Conservation (phyloP, 2,113 vertebrate species). For the Nansenia antarctica region DNA sequence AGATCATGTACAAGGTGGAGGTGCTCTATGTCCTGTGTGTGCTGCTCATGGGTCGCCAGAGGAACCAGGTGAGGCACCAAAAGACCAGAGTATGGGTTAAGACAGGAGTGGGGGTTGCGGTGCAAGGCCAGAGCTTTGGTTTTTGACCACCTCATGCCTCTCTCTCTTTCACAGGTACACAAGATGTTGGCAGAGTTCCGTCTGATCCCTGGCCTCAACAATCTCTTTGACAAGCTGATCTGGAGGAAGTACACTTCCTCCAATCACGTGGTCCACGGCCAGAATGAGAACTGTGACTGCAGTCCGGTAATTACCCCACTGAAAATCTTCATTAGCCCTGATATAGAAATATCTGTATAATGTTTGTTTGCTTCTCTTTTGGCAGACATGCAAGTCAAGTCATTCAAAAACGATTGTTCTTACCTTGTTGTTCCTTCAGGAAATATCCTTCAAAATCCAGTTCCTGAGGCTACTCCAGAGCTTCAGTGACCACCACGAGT, state of each 20-base stretch:
- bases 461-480: constrained; percentile 97
- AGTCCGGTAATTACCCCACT: constrained; percentile 85
- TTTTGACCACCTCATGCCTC: not conserved
- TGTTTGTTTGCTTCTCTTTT: too few relatives aligned
- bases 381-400: too few relatives aligned
- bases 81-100: not conserved
- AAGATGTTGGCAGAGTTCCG: constrained; percentile 97
- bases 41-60: constrained; percentile 94
- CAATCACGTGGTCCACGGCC: constrained; percentile 90
- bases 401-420: too few relatives aligned
- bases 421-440: constrained; percentile 70
- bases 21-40: constrained; percentile 97
- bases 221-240: constrained; percentile 97
- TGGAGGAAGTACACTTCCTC: constrained; percentile 96
- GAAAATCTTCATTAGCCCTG: too few relatives aligned
- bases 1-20: constrained; percentile 99
- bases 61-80: constrained; percentile 86
- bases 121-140: not conserved
- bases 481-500: constrained; percentile 99
- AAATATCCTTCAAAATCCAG: constrained; percentile 98
- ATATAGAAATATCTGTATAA: too few relatives aligned
- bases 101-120: too few relatives aligned
- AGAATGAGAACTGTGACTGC: constrained; percentile 98
- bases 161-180: constrained; percentile 83
- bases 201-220: constrained; percentile 96